phyloP scores from a whole-genome alignment of 2,113 vertebrate genomes.

The Amazona guildingii region DNA sequence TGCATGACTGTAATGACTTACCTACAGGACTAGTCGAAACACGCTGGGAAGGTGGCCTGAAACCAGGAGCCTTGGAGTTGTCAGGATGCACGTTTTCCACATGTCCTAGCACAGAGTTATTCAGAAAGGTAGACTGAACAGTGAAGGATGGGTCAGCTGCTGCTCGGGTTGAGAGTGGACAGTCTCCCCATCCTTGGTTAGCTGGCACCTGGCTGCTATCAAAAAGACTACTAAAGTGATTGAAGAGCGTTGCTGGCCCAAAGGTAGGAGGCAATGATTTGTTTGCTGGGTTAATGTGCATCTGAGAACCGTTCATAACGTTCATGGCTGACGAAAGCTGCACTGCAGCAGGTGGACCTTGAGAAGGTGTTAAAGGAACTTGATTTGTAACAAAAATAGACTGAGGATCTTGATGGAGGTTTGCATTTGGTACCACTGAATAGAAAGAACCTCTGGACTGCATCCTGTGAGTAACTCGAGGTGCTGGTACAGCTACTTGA shows the following conservation, averaged over 20 bases:
- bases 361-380: slow-evolving; percentile 79
- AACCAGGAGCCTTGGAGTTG: slow-evolving; percentile 95
- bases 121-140: slow-evolving; percentile 87
- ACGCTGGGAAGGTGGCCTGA: slow-evolving; percentile 89
- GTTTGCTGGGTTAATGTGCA: slow-evolving; percentile 88
- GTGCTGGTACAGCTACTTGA: slow-evolving; percentile 89
- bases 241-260: slow-evolving; percentile 91
- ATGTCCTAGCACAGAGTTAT: slow-evolving; percentile 86
- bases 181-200: slow-evolving; percentile 95
- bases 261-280: slow-evolving; percentile 91
- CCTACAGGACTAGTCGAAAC: slow-evolving; percentile 92
- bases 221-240: slow-evolving; percentile 97
- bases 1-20: slow-evolving; percentile 64
- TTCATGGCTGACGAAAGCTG: slow-evolving; percentile 91
- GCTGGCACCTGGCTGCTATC: slow-evolving; percentile 92
- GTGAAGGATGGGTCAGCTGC: slow-evolving; percentile 89
- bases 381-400: slow-evolving; percentile 91
- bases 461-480: slow-evolving; percentile 89
- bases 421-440: slow-evolving; percentile 83
- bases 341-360: slow-evolving; percentile 83
- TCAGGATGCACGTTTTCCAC: slow-evolving; percentile 91
- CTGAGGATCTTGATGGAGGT: slow-evolving; percentile 85
- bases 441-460: slow-evolving; percentile 93
- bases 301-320: slow-evolving; percentile 94
- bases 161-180: slow-evolving; percentile 87